Base-by-base conservation (phyloP, 1,140 invertebrate species). In the Vanessa tameamea region DNA sequence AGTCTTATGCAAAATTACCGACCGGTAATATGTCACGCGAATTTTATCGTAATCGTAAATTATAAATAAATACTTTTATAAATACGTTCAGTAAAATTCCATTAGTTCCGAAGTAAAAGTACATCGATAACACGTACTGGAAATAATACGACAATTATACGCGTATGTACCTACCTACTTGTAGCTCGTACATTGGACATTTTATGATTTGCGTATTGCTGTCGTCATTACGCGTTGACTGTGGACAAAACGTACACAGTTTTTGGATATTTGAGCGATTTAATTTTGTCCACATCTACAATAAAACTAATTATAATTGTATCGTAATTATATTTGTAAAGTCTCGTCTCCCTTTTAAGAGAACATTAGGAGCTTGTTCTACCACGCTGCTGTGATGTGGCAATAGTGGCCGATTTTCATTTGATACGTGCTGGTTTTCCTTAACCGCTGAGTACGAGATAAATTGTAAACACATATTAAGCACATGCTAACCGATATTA, bases 141-240 rank as follows among this genome's bases (percentile, higher is more conserved):
- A 23, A 57, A 9, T 50, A 12, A 50, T 23, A 57, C 53, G 12
- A 16, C 11, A 23, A 12, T 57, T 57, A 20, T 20, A 53, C 15
- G 15, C 20, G 53, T 57, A 26, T 9, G 23, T 59, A 55, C 51
- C 20, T 26, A 31, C 23, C 15, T 59, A 59, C 23, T 7, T 61
- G 31, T 20, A 20, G 5, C 55, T 20, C 12, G n/a, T 57, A 23
- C 1, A 1, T 57, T 26, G 9, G 20, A 37, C 31, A 31, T 67
- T 64, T 57, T 64, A 65, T 47, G 16, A 64, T 63, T 61, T 73
- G 48, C 72, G 72, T 73, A 63, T 31, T 23, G 37, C 65, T 64
- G 43, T 37, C 61, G 61, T 72, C 69, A 65, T 72, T 47, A 55
- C 2, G 11, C 14, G 65, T 67, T 61, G 15, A 31, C 14, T 61